Evolutionary conservation across 2,888 invertebrate species (phyloP).

Genomic region (Campoplex nolae): DNA sequence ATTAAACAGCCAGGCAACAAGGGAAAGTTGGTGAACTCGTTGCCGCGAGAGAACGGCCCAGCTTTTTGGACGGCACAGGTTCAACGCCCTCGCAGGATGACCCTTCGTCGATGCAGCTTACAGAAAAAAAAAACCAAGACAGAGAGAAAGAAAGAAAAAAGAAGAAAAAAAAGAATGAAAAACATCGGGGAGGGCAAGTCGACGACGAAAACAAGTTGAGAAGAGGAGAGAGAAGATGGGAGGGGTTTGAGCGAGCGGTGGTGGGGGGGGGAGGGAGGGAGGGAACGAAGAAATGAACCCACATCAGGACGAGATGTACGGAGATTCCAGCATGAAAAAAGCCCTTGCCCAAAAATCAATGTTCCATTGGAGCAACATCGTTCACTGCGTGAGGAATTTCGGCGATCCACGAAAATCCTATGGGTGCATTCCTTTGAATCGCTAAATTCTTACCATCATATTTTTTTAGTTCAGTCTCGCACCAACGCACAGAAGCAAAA

Average conservation of each 20-base stretch:
- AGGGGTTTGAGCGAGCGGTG: slow-evolving; percentile 3
- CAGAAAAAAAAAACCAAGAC: neutral
- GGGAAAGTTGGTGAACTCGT: slow-evolving; percentile 71
- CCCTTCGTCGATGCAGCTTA: slow-evolving; percentile 52
- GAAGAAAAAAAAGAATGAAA: slow-evolving; percentile 39
- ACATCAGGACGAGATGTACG: neutral
- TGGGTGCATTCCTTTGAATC: neutral
- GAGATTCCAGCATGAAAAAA: slow-evolving; percentile 32
- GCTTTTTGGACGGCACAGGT: slow-evolving; percentile 63
- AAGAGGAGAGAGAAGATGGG: slow-evolving; percentile 11
- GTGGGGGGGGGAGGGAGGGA: neutral
- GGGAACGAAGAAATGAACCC: neutral
- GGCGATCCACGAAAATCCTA: slow-evolving; percentile 18
- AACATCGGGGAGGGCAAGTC: neutral
- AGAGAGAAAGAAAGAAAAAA: slow-evolving; percentile 7
- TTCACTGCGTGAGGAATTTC: slow-evolving; percentile 38
- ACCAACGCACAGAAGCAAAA: neutral
- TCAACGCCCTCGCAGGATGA: slow-evolving; percentile 68
- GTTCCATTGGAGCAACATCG: slow-evolving; percentile 48
- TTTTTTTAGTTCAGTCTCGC: neutral
- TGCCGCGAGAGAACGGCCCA: slow-evolving; percentile 67
- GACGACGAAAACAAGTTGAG: slow-evolving; percentile 6
- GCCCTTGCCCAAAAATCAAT: slow-evolving; percentile 59
- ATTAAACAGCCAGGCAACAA: slow-evolving; percentile 60
- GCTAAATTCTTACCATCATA: neutral